These are phyloP conservation scores for Mormyrus iriodes DNA, from an alignment of 2,113 vertebrate genomes.

Conservation along the genomic window DNA sequence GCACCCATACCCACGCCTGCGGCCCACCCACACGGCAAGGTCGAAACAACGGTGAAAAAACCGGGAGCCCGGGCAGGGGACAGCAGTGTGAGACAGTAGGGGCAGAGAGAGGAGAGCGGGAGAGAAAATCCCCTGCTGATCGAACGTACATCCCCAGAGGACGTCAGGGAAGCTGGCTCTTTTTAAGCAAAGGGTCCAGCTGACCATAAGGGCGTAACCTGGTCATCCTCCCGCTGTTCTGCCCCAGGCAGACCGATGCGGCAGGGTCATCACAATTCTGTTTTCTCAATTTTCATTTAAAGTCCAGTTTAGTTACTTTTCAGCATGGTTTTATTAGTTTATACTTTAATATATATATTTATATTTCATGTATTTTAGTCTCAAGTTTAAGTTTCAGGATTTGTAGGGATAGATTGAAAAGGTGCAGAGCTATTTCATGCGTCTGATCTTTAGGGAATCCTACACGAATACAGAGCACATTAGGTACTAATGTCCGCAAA, in stretches of 20 bases:
- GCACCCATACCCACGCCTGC: background rate
- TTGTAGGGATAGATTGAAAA: background rate
- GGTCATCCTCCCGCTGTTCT: conserved; percentile 23
- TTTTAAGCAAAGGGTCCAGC: conserved; percentile 17
- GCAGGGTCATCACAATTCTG: background rate
- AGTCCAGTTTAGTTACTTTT: background rate
- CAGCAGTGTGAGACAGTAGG: conserved; percentile 10
- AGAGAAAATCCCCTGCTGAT: background rate
- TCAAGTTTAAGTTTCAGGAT: background rate
- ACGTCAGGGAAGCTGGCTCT: background rate
- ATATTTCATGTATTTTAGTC: no score
- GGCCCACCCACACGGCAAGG: background rate
- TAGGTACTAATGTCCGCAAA: background rate
- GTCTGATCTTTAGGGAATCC: background rate
- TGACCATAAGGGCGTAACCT: conserved; percentile 47
- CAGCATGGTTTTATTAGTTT: background rate
- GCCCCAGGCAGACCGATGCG: background rate
- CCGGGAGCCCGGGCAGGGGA: conserved; percentile 1
- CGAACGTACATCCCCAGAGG: background rate
- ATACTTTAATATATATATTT: background rate
- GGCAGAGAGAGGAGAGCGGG: background rate
- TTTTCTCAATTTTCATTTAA: background rate
- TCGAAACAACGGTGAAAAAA: background rate
- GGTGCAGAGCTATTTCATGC: background rate
- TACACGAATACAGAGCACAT: background rate